A percentile compares a stretch with the other conserved stretches of the same genome.
phyloP scores from a whole-genome alignment of 2,113 vertebrate species.

The Deroptyus accipitrinus region DNA sequence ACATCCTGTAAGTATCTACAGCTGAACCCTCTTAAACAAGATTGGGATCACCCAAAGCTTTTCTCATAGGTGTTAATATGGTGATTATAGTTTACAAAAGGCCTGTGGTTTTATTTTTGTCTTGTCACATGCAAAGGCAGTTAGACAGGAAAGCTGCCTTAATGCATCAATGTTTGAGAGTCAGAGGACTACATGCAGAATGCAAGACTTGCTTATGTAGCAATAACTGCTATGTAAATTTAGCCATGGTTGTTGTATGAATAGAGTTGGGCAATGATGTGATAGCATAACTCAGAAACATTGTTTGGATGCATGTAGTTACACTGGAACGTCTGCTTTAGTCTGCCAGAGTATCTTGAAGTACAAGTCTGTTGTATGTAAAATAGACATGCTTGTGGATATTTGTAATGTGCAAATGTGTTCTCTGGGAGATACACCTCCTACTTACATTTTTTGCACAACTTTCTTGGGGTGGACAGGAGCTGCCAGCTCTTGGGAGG shows the following conservation, averaged over 20 bases:
- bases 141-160: not conserved
- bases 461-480: not conserved
- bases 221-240: not conserved
- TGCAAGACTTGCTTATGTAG: not conserved
- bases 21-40: conserved; percentile 52
- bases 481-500: not conserved
- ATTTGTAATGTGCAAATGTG: not conserved
- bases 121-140: conserved; percentile 26
- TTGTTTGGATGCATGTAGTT: not conserved
- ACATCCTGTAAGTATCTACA: conserved; percentile 62
- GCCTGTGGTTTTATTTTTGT: conserved; percentile 58
- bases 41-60: conserved; percentile 57
- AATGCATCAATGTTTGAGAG: not conserved
- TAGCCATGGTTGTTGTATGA: not conserved
- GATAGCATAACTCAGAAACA: not conserved
- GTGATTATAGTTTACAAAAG: conserved; percentile 62
- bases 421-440: not conserved
- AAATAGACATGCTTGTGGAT: not conserved
- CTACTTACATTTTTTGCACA: not conserved
- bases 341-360: not conserved
- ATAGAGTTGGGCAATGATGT: not conserved
- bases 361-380: not conserved
- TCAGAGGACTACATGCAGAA: not conserved
- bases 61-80: conserved; percentile 58
- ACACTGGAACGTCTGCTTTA: not conserved